Percentiles rank a stretch among this genome's conserved stretches.
Conservation (phyloP, 2,113 vertebrate genomes). For the Poicephalus gulielmi region DNA sequence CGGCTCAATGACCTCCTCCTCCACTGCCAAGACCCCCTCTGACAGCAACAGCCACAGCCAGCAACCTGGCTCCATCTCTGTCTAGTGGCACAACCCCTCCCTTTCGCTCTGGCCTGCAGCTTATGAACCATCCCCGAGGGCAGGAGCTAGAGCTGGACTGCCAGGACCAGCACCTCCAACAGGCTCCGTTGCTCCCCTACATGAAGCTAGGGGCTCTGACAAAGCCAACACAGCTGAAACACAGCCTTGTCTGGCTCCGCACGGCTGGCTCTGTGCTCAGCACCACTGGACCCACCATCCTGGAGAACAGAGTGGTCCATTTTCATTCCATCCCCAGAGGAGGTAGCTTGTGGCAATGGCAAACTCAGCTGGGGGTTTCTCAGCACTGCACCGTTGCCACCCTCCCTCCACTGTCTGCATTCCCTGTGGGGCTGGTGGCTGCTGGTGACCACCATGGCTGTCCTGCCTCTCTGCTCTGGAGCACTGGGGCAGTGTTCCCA, state of each 20-base stretch:
- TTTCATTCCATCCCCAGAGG: neutral
- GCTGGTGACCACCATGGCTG: neutral
- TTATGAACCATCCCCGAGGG: accelerated
- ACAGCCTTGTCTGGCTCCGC: neutral
- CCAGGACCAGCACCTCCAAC: neutral
- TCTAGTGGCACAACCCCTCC: neutral
- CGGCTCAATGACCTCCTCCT: slow-evolving; percentile 57
- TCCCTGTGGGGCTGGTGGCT: accelerated
- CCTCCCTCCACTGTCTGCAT: accelerated
- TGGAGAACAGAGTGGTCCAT: accelerated
- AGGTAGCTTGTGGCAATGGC: neutral
- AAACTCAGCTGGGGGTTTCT: neutral
- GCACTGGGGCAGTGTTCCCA: accelerated
- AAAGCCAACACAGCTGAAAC: accelerated
- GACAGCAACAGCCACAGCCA: slow-evolving; percentile 82
- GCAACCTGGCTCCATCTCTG: neutral
- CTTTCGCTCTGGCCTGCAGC: neutral
- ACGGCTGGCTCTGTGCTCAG: neutral
- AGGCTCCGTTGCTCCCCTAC: accelerated
- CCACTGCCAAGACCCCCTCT: slow-evolving; percentile 70
- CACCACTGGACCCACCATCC: neutral
- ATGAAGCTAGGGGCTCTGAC: neutral
- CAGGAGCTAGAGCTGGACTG: accelerated
- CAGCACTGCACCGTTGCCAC: accelerated
- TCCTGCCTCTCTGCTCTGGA: neutral